Conservation (phyloP, 35 echinoderm and acorn worm species). For the Chiridota heheva region DNA sequence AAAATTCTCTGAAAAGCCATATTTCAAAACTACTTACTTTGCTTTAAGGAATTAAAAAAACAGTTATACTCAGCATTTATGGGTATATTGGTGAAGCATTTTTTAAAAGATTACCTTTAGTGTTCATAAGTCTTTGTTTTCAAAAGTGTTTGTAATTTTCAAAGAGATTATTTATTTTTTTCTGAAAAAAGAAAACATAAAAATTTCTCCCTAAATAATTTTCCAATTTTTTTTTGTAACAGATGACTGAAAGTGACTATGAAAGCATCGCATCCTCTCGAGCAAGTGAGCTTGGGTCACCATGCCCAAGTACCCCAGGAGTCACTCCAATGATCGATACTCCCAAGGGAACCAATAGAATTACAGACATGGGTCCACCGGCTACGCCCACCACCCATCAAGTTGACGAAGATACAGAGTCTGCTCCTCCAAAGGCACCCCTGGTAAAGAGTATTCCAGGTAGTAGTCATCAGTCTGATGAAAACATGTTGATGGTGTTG, state of each 20-base stretch:
- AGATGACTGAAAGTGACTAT: conserved; percentile 79
- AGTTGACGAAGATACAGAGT: neutral
- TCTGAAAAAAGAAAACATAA: neutral
- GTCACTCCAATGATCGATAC: neutral
- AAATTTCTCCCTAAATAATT: neutral
- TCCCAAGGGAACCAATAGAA: conserved; percentile 18
- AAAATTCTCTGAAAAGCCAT: too few species aligned
- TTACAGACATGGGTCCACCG: conserved; percentile 14
- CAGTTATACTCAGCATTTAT: too few species aligned
- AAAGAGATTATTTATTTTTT: neutral
- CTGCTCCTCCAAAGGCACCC: neutral
- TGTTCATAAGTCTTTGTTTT: neutral
- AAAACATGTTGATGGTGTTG: too few species aligned
- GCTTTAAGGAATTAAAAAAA: too few species aligned
- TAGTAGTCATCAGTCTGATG: conserved; percentile 25
- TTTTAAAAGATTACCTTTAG: neutral
- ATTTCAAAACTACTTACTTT: too few species aligned
- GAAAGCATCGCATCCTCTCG: conserved; percentile 79
- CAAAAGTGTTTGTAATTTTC: neutral
- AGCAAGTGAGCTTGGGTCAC: conserved; percentile 81
- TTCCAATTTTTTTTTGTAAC: neutral
- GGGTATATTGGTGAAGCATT: neutral
- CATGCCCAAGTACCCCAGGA: conserved; percentile 56
- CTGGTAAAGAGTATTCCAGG: neutral
- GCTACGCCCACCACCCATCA: neutral